Conservation (phyloP, 2,113 vertebrate genomes). For the Todiramphus saurophagus region DNA sequence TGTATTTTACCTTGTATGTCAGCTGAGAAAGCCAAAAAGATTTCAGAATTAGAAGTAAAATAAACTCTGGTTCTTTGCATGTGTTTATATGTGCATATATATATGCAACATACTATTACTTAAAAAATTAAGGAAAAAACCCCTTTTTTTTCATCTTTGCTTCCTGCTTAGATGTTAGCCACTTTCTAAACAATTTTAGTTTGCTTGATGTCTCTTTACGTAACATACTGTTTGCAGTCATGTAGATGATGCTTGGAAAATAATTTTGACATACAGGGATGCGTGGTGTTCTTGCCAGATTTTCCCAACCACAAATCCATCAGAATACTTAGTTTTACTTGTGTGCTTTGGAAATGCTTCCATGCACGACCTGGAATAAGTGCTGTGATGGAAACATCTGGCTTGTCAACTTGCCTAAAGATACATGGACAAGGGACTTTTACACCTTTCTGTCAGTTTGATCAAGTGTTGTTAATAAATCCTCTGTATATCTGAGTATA, state of each 20-base stretch:
- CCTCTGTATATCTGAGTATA: not conserved
- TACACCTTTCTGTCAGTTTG: not conserved
- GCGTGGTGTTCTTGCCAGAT: not conserved
- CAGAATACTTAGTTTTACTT: not conserved
- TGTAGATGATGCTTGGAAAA: not conserved
- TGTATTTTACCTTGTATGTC: not conserved
- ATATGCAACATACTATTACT: not conserved
- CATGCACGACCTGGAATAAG: not conserved
- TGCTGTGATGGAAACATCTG: not conserved
- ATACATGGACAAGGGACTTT: not conserved
- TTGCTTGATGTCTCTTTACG: not conserved
- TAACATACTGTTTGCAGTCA: not conserved
- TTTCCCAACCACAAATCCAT: not conserved
- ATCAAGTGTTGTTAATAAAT: not conserved
- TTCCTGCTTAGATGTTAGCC: not conserved
- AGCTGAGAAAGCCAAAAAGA: not conserved
- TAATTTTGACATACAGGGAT: not conserved
- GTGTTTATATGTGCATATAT: not conserved
- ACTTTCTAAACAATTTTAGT: not conserved
- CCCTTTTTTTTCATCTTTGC: not conserved
- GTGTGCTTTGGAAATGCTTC: not conserved
- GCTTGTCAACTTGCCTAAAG: not conserved
- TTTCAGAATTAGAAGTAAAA: not conserved
- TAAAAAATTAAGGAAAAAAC: not conserved
- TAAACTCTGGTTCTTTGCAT: not conserved